A percentile compares a stretch with the other conserved stretches of the same genome.
phyloP scores from a whole-genome alignment of 1,140 invertebrate species.

The Drosophila parvula region DNA sequence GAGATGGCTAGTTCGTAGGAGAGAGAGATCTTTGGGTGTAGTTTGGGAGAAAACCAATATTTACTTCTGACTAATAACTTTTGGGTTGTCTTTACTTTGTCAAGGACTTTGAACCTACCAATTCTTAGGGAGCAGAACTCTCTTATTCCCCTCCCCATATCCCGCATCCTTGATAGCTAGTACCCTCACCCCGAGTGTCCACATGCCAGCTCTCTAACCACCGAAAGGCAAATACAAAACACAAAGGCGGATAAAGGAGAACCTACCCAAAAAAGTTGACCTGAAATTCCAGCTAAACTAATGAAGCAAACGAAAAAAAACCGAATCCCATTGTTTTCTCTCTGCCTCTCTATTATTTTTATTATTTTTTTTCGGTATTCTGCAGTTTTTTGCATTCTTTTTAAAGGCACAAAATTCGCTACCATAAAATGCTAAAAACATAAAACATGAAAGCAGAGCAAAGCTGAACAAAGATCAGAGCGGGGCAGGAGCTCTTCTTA shows the following conservation, averaged over 20 bases:
- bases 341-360: constrained; percentile 31
- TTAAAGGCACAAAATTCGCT: constrained; percentile 38
- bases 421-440: constrained; percentile 18
- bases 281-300: constrained; percentile 72
- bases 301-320: constrained; percentile 58
- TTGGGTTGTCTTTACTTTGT: not conserved
- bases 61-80: not conserved
- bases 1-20: no score
- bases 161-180: not conserved
- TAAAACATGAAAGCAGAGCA: constrained; percentile 31
- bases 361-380: constrained; percentile 42
- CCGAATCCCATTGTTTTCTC: constrained; percentile 46
- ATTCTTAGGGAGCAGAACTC: not conserved
- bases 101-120: not conserved
- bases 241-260: constrained; percentile 15
- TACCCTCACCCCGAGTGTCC: constrained; percentile 9
- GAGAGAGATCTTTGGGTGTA: no score
- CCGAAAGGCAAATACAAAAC: constrained; percentile 17
- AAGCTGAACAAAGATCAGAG: not conserved
- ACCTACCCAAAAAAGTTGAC: constrained; percentile 43
- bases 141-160: not conserved
- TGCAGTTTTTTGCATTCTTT: constrained; percentile 23
- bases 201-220: constrained; percentile 35
- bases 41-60: not conserved
- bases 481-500: constrained; percentile 37